phyloP scores from a whole-genome alignment of 1,140 invertebrate species.

The Micrasema minimum region DNA sequence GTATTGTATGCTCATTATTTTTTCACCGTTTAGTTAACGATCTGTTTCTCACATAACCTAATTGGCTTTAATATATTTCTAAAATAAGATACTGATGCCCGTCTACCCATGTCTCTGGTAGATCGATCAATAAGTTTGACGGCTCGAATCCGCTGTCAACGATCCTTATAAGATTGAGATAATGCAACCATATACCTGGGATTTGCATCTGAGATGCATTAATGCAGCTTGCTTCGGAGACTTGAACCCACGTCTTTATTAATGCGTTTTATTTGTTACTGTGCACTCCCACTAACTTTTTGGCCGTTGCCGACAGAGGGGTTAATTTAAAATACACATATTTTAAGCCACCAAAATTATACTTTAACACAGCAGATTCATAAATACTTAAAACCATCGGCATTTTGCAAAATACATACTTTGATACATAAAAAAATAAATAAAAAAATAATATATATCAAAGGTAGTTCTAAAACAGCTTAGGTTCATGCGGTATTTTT shows the following conservation, averaged over 20 bases:
- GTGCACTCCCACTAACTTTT: conserved; percentile 38
- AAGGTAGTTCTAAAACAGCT: too few species aligned
- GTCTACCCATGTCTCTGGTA: conserved; percentile 17
- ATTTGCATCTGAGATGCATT: conserved; percentile 41
- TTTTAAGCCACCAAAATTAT: too few species aligned
- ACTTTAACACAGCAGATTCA: too few species aligned
- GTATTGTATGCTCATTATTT: too few species aligned
- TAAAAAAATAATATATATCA: too few species aligned
- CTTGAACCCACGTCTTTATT: conserved; percentile 21
- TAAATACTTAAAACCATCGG: too few species aligned
- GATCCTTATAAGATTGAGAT: neutral
- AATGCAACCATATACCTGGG: conserved; percentile 11
- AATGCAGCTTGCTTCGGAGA: conserved; percentile 23
- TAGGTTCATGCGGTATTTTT: too few species aligned
- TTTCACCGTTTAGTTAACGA: conserved; percentile 14
- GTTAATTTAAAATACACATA: too few species aligned
- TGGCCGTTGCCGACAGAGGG: conserved; percentile 44
- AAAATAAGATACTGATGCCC: neutral
- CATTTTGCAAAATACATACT: too few species aligned
- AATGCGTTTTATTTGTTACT: conserved; percentile 21
- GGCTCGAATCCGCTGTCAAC: conserved; percentile 6
- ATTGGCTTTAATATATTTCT: conserved; percentile 19
- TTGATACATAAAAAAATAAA: too few species aligned
- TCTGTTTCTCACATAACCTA: conserved; percentile 2
- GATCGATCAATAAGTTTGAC: conserved; percentile 24